Evolutionary conservation across 2,888 invertebrate genomes (phyloP).

Genomic region (Galerucella pusilla): DNA sequence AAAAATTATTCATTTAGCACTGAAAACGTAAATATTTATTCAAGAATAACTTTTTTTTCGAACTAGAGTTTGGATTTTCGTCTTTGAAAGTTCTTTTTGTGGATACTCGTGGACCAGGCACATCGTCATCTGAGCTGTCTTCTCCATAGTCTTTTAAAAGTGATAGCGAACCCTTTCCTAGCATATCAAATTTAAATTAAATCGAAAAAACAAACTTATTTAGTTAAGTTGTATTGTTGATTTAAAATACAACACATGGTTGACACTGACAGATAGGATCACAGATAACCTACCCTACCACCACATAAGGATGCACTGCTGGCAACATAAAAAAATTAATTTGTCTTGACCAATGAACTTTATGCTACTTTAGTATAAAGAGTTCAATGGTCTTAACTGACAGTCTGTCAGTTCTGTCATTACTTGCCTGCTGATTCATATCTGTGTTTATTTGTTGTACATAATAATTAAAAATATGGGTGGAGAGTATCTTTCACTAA

Average conservation of each 20-base stretch:
- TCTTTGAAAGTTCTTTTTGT: constrained; percentile 58
- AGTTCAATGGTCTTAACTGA: no score
- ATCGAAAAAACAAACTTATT: neutral
- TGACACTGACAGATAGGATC: no score
- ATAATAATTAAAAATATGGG: constrained; percentile 20
- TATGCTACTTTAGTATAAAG: no score
- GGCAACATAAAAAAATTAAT: neutral
- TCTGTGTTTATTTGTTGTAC: constrained; percentile 2
- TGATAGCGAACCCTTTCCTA: constrained; percentile 50
- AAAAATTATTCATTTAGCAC: constrained; percentile 10
- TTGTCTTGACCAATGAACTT: neutral
- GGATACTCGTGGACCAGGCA: constrained; percentile 60
- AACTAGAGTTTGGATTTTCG: constrained; percentile 43
- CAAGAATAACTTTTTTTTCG: constrained; percentile 22
- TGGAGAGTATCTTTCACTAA: neutral
- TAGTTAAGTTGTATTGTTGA: neutral
- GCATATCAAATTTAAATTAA: constrained; percentile 15
- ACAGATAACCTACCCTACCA: no score
- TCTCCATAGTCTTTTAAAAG: constrained; percentile 57
- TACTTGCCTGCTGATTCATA: neutral
- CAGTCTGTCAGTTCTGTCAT: neutral
- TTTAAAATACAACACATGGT: no score
- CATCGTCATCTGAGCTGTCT: constrained; percentile 60
- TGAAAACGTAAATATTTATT: neutral
- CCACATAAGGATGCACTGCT: neutral